These are phyloP conservation scores for Lepus oiostolus DNA, from an alignment of 2,797 vertebrate genomes.

Conservation along the genomic window DNA sequence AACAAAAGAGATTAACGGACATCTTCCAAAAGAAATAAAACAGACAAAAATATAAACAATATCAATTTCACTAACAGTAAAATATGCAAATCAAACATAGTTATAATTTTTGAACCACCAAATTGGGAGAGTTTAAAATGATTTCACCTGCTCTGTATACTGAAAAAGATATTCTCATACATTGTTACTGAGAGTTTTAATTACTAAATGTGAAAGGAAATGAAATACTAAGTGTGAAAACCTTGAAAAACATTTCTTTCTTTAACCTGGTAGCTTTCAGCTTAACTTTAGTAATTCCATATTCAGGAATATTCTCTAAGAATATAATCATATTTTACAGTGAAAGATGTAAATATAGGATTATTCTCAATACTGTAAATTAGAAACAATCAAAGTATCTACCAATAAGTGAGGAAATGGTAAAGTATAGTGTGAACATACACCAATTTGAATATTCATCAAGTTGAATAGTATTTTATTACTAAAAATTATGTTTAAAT, in stretches of 20 bases:
- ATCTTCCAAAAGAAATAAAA: conserved; percentile 3
- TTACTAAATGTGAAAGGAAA: not conserved
- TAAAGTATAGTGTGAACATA: not conserved
- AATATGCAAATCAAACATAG: not conserved
- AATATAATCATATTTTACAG: conserved; percentile 9
- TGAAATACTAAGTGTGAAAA: not conserved
- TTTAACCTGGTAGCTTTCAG: not conserved
- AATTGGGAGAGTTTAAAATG: not conserved
- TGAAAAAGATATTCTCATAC: conserved; percentile 29
- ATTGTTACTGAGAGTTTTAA: conserved; percentile 1
- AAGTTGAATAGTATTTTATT: not conserved
- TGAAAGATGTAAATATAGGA: not conserved
- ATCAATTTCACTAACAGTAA: not conserved
- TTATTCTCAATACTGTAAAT: not conserved
- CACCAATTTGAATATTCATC: not conserved
- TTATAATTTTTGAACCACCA: not conserved
- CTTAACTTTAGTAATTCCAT: conserved; percentile 41
- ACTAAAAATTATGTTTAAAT: not conserved
- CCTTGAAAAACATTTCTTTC: conserved; percentile 5
- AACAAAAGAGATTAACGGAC: not conserved
- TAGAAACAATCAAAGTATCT: conserved; percentile 6
- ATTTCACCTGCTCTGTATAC: not conserved
- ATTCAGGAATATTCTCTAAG: conserved; percentile 16
- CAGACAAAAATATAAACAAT: not conserved
- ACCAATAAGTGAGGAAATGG: conserved; percentile 7